phyloP scores from a whole-genome alignment of 2,888 invertebrate genomes.

The Sinelater perroti region DNA sequence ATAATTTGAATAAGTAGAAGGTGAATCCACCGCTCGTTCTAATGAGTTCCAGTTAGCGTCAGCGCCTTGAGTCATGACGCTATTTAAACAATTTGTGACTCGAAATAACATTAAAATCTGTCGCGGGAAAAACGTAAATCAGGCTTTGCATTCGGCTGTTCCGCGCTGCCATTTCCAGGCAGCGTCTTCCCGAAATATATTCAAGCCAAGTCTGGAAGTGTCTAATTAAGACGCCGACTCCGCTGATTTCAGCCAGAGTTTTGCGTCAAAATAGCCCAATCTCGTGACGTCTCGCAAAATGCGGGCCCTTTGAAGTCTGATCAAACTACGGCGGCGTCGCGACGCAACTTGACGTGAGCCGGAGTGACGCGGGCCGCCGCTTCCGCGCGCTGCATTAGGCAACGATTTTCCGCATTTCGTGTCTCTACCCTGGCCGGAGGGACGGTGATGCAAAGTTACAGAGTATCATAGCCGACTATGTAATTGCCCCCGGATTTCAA shows the following conservation, averaged over 20 bases:
- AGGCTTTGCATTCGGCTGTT: conserved; percentile 58
- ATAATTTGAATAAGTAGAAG: conserved; percentile 64
- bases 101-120: conserved; percentile 65
- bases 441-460: conserved; percentile 40
- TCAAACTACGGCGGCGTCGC: too few species aligned
- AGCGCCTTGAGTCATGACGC: conserved; percentile 63
- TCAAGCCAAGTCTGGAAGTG: conserved; percentile 25
- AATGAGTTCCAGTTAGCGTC: conserved; percentile 64
- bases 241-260: too few species aligned
- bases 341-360: too few species aligned
- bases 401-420: conserved; percentile 17
- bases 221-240: conserved; percentile 16
- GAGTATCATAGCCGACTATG: conserved; percentile 47
- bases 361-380: too few species aligned
- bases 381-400: neutral
- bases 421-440: conserved; percentile 21
- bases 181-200: conserved; percentile 34
- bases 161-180: conserved; percentile 34
- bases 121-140: conserved; percentile 62
- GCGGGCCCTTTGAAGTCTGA: too few species aligned
- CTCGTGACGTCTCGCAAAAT: too few species aligned
- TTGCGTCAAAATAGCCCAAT: too few species aligned
- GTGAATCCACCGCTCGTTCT: conserved; percentile 59
- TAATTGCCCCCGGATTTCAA: conserved; percentile 65
- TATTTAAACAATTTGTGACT: conserved; percentile 66